Conservation (phyloP, 2,888 invertebrate genomes). For the Mechanitis mazaeus region DNA sequence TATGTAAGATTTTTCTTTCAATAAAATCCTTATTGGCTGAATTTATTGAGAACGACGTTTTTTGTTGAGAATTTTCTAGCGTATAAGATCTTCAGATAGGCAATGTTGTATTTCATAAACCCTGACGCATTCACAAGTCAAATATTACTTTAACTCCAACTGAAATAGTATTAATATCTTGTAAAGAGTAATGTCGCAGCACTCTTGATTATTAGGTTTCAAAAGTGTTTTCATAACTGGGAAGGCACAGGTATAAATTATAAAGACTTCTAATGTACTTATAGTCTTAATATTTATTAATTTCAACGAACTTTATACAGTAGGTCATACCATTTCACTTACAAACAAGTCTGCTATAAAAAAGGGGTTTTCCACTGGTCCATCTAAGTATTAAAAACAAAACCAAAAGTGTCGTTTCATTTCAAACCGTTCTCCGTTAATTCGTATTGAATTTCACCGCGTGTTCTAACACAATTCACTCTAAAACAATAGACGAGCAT, state of each 20-base stretch:
- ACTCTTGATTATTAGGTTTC: too few relatives aligned
- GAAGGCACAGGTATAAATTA: too few relatives aligned
- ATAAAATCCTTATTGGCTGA: constrained; percentile 48
- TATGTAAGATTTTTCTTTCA: constrained; percentile 58
- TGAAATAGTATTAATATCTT: too few relatives aligned
- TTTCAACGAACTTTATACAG: too few relatives aligned
- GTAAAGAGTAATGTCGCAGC: too few relatives aligned
- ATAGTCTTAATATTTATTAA: too few relatives aligned
- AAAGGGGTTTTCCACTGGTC: constrained; percentile 6
- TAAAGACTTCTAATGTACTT: too few relatives aligned
- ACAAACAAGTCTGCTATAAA: constrained; percentile 4
- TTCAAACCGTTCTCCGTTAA: constrained; percentile 62
- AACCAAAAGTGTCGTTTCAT: constrained; percentile 38
- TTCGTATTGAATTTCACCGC: constrained; percentile 72
- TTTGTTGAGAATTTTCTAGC: not conserved
- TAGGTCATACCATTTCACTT: not conserved
- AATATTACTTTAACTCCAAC: too few relatives aligned
- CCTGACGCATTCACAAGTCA: constrained; percentile 14
- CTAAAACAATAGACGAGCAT: constrained; percentile 43
- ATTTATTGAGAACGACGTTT: constrained; percentile 38
- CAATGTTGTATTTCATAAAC: constrained; percentile 27
- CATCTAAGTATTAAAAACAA: constrained; percentile 17
- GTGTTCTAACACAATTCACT: constrained; percentile 45
- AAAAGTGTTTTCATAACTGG: too few relatives aligned
- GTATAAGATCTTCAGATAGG: not conserved